Conservation (phyloP, 2,797 vertebrate genomes). For the Neomorphus geoffroyi region DNA sequence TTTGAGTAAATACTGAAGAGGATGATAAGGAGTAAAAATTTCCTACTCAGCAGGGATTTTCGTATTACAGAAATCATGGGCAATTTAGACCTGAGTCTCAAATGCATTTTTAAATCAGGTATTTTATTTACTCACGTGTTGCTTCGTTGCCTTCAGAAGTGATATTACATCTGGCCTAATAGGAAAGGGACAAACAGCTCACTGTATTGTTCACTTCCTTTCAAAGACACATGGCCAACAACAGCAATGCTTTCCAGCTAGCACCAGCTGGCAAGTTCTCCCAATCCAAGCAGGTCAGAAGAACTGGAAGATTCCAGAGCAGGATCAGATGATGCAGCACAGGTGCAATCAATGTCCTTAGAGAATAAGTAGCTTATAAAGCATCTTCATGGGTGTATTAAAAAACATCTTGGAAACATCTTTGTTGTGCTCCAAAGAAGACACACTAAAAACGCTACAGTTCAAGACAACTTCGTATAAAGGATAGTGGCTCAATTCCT, state of each 20-base stretch:
- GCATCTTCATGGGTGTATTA: neutral
- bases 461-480: neutral
- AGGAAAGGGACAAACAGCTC: neutral
- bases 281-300: neutral
- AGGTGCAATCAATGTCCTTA: neutral
- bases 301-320: neutral
- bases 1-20: neutral
- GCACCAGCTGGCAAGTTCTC: neutral
- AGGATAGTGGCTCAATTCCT: neutral
- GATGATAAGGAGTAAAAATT: neutral
- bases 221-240: neutral
- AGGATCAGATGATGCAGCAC: neutral
- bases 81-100: neutral
- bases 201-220: neutral
- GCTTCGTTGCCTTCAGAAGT: neutral
- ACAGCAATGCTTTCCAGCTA: neutral
- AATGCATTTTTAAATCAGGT: neutral
- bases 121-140: neutral
- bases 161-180: neutral
- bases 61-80: neutral
- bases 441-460: neutral
- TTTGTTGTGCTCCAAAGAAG: neutral
- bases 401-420: neutral
- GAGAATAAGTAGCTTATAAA: neutral
- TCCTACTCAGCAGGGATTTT: neutral